Conservation (phyloP, 2,113 vertebrate genomes). For the Elephas maximus region DNA sequence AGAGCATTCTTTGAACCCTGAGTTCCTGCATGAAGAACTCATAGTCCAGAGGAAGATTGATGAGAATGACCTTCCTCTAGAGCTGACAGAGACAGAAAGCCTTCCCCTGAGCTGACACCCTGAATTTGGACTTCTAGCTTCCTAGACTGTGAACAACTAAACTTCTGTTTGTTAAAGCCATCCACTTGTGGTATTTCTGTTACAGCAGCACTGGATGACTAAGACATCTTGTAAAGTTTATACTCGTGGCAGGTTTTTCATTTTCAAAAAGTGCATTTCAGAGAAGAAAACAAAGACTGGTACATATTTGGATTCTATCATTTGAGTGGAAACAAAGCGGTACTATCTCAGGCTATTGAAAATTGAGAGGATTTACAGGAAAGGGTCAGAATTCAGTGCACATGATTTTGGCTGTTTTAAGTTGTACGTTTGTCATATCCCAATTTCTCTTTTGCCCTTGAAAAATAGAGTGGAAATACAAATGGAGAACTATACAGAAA, state of each 20-base stretch:
- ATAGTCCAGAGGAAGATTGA: too few species aligned
- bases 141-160: too few species aligned
- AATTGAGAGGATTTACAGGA: neutral
- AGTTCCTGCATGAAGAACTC: too few species aligned
- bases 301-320: neutral
- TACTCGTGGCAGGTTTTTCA: neutral
- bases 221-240: neutral
- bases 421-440: neutral
- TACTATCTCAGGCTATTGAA: neutral
- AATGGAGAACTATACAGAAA: neutral
- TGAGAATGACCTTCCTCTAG: too few species aligned
- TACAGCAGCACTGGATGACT: too few species aligned
- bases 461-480: slow-evolving; percentile 10
- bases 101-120: too few species aligned
- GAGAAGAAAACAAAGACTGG: neutral
- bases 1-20: too few species aligned
- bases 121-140: too few species aligned
- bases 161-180: too few species aligned
- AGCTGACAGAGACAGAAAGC: too few species aligned
- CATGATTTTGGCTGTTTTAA: neutral
- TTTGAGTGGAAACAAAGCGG: neutral
- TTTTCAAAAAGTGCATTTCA: neutral
- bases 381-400: neutral
- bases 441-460: neutral
- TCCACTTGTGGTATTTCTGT: too few species aligned